phyloP scores from a whole-genome alignment of 2,888 invertebrate species.

The Drosophila conformis region DNA sequence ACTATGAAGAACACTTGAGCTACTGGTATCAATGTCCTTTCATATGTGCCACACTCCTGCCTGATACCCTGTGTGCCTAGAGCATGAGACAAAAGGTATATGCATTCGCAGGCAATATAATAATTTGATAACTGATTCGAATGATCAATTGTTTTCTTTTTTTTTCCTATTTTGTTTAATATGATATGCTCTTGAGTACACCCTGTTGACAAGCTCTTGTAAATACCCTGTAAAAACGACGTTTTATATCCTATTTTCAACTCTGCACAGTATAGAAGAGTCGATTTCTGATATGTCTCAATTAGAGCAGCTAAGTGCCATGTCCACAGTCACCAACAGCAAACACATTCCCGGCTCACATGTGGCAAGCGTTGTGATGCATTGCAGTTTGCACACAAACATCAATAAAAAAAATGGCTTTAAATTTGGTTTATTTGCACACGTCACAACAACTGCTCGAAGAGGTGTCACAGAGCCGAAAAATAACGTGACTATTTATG shows the following conservation, averaged over 20 bases:
- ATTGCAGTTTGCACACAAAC: slow-evolving; percentile 30
- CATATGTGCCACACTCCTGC: neutral
- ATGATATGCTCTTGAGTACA: neutral
- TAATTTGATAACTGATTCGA: neutral
- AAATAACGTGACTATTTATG: slow-evolving; percentile 1
- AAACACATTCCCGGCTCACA: neutral
- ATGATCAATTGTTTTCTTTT: neutral
- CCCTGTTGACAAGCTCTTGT: neutral
- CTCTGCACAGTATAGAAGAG: slow-evolving; percentile 22
- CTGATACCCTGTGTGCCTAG: slow-evolving; percentile 10
- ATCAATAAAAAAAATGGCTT: slow-evolving; percentile 25
- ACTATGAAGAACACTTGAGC: slow-evolving; percentile 11
- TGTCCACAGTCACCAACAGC: slow-evolving; percentile 7
- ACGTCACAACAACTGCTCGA: slow-evolving; percentile 25
- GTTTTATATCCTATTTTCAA: neutral
- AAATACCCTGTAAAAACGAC: neutral
- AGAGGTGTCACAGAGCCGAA: slow-evolving; percentile 35
- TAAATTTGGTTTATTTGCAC: slow-evolving; percentile 43
- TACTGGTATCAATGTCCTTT: slow-evolving; percentile 35
- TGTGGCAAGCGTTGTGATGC: slow-evolving; percentile 31
- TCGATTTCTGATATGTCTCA: slow-evolving; percentile 39
- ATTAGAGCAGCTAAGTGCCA: slow-evolving; percentile 31
- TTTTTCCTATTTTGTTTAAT: neutral
- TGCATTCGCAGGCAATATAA: neutral
- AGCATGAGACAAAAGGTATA: neutral